Evolutionary conservation across 2,797 vertebrate species (phyloP).

Genomic region (Muraenolepis orangiensis): DNA sequence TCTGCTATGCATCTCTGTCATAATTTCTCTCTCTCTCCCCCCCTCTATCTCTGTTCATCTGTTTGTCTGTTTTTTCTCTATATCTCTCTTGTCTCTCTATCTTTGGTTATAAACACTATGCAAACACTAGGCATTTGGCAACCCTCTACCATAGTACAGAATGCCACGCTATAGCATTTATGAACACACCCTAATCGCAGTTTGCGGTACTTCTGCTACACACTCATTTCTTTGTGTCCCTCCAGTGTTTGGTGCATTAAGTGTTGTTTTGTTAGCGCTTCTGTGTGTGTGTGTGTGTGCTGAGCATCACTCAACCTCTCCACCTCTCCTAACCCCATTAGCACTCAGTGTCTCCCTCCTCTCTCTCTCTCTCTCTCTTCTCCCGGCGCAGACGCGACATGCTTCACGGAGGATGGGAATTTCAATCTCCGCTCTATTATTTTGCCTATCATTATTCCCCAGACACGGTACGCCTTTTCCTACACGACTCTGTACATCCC

Average conservation of each 20-base stretch:
- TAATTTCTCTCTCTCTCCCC: too few relatives aligned
- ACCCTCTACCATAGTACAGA: not conserved
- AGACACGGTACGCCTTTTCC: conserved; percentile 81
- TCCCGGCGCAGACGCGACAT: conserved; percentile 84
- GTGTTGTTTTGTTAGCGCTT: conserved; percentile 27
- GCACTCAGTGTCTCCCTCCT: conserved; percentile 71
- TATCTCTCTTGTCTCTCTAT: not conserved
- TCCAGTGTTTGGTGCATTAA: not conserved
- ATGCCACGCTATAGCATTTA: not conserved
- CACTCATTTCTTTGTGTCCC: too few relatives aligned
- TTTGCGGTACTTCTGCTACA: not conserved
- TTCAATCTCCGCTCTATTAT: conserved; percentile 99
- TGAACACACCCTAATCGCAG: too few relatives aligned
- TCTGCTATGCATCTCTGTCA: too few relatives aligned
- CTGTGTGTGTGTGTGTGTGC: not conserved
- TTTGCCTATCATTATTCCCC: conserved; percentile 99
- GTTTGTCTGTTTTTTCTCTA: not conserved
- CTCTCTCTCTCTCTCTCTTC: too few relatives aligned
- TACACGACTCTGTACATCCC: conserved; percentile 85
- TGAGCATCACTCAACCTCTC: not conserved
- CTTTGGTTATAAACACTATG: not conserved
- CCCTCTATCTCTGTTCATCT: too few relatives aligned
- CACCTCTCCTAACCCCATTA: conserved; percentile 72
- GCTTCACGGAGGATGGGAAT: conserved; percentile 95
- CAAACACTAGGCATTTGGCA: not conserved